Percentiles rank a stretch among this genome's conserved stretches.
Conservation (phyloP, 2,797 vertebrate genomes). For the Hyperoplus lanceolatus region DNA sequence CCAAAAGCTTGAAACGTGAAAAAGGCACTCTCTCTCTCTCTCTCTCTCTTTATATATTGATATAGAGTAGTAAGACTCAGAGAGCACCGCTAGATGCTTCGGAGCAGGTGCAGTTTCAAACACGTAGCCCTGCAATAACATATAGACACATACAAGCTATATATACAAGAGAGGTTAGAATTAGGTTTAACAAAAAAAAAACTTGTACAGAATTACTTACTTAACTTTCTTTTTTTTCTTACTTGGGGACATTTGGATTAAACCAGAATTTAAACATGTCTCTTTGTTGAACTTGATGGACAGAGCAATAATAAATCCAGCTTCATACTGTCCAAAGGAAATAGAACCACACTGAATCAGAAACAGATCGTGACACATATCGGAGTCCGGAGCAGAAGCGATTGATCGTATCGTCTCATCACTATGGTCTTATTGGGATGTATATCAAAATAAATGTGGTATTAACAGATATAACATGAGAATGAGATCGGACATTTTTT, state of each 20-base stretch:
- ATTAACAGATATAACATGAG: too few relatives aligned
- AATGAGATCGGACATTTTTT: background rate
- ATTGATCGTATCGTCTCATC: background rate
- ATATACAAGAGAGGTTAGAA: constrained; percentile 49
- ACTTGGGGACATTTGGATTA: constrained; percentile 10
- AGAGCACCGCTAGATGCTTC: constrained; percentile 33
- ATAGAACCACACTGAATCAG: constrained; percentile 36
- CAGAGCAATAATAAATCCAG: too few relatives aligned
- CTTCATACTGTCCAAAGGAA: constrained; percentile 17
- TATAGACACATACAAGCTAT: constrained; percentile 52
- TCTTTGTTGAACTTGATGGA: too few relatives aligned
- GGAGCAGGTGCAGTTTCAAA: constrained; percentile 11
- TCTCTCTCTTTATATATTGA: background rate
- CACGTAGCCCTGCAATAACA: constrained; percentile 32
- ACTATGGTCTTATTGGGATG: background rate
- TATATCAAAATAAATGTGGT: background rate
- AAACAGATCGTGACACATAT: constrained; percentile 31
- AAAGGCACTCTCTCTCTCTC: constrained; percentile 15
- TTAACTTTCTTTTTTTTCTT: constrained; percentile 34
- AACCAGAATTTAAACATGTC: constrained; percentile 18
- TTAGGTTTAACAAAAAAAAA: constrained; percentile 48
- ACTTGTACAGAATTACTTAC: constrained; percentile 37
- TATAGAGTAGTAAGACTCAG: constrained; percentile 19
- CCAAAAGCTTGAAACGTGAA: constrained; percentile 11
- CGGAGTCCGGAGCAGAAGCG: constrained; percentile 19